These are phyloP conservation scores for Struthidea cinerea DNA, from an alignment of 2,113 vertebrate genomes.

Conservation along the genomic window DNA sequence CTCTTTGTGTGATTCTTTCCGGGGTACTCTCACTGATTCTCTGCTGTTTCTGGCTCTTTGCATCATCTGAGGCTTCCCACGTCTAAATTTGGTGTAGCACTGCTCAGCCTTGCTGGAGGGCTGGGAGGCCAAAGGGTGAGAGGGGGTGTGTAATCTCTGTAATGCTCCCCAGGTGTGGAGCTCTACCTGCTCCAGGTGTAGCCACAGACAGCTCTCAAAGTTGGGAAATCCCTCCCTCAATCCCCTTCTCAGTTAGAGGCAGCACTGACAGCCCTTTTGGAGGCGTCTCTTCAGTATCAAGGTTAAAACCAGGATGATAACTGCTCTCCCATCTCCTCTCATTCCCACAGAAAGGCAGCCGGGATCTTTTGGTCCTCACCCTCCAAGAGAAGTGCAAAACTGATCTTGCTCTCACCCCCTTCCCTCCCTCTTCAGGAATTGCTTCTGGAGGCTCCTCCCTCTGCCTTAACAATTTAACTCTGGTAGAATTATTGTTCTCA, in stretches of 20 bases:
- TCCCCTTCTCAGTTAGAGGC: not conserved
- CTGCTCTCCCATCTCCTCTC: not conserved
- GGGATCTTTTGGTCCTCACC: not conserved
- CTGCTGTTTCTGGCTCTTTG: not conserved
- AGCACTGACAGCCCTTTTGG: not conserved
- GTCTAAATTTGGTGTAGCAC: not conserved
- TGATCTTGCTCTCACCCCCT: not conserved
- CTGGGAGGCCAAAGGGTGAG: not conserved
- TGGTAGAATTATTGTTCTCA: not conserved
- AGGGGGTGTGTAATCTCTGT: too few species aligned
- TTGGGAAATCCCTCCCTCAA: not conserved
- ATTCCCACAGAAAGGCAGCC: not conserved
- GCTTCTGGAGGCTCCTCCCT: not conserved
- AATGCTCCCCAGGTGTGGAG: not conserved
- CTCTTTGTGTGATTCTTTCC: not conserved
- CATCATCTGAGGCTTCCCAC: not conserved
- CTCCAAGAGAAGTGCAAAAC: not conserved
- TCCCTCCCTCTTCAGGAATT: not conserved
- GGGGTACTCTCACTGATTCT: accelerated
- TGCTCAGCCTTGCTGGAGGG: too few species aligned
- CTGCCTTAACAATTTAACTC: not conserved
- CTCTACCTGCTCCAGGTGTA: not conserved
- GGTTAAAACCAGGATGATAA: accelerated
- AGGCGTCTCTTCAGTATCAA: not conserved
- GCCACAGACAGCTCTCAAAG: not conserved